Evolutionary conservation across 2,113 vertebrate species (phyloP).

Genomic region (Pardalotus punctatus): DNA sequence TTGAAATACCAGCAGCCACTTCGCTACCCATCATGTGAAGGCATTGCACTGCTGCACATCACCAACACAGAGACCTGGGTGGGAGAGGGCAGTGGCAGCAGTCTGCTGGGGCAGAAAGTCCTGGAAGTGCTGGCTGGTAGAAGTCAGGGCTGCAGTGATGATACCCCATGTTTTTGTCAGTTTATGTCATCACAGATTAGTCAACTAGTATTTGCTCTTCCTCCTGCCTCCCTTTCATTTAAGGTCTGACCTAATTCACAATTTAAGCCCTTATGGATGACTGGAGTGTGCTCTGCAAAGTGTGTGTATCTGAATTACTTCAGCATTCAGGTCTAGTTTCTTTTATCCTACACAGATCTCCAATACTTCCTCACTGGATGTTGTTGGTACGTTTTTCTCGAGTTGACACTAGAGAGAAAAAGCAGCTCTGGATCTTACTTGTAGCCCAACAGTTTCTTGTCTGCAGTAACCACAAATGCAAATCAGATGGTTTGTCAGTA

Average conservation of each 20-base stretch:
- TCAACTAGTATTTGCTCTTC: not conserved
- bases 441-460: not conserved
- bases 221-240: not conserved
- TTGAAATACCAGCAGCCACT: not conserved
- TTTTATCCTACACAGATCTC: not conserved
- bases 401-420: not conserved
- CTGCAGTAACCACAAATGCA: conserved; percentile 3
- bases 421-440: not conserved
- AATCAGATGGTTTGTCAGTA: conserved; percentile 22
- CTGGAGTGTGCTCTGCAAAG: not conserved
- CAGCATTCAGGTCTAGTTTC: not conserved
- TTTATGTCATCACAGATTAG: not conserved
- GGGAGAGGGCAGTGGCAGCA: not conserved
- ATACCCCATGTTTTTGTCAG: not conserved
- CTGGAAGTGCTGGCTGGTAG: not conserved
- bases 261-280: not conserved
- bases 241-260: not conserved
- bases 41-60: not conserved
- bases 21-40: not conserved
- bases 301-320: not conserved
- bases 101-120: not conserved
- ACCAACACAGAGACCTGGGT: not conserved
- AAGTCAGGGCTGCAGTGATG: not conserved
- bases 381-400: not conserved
- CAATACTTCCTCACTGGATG: not conserved